Evolutionary conservation across 2,113 vertebrate genomes (phyloP).

Genomic region (Thunnus thynnus): DNA sequence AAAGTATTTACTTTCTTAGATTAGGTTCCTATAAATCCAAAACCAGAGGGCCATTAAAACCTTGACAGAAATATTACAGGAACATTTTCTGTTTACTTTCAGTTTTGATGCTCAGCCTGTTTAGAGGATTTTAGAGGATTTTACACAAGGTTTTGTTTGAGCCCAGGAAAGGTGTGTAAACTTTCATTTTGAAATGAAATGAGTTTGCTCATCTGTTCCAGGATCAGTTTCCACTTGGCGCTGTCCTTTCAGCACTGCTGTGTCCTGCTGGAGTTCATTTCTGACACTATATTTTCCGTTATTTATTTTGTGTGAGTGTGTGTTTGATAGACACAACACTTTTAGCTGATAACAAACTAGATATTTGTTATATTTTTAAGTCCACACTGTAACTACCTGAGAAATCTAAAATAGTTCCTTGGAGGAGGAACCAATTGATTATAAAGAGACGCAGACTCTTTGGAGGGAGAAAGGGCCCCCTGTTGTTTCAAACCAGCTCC

Average conservation of each 20-base stretch:
- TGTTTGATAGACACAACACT: neutral
- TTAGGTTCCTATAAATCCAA: neutral
- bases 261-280: neutral
- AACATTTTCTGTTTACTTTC: neutral
- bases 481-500: constrained; percentile 71
- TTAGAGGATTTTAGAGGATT: neutral
- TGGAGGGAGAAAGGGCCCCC: constrained; percentile 55
- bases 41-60: neutral
- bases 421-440: constrained; percentile 73
- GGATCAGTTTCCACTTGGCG: constrained; percentile 11
- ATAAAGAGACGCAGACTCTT: constrained; percentile 61
- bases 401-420: constrained; percentile 28
- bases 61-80: neutral
- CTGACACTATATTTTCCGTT: too few relatives aligned
- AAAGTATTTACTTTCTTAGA: neutral
- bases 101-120: too few relatives aligned
- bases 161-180: neutral
- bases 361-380: neutral
- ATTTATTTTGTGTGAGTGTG: neutral
- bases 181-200: neutral
- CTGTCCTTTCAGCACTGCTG: constrained; percentile 42
- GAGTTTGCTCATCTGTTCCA: neutral
- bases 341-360: neutral
- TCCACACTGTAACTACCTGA: constrained; percentile 9
- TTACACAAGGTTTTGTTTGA: neutral